A percentile compares a stretch with the other conserved stretches of the same genome.
Evolutionary conservation across 1,140 invertebrate genomes (phyloP).

Genomic region (Chionoecetes opilio): DNA sequence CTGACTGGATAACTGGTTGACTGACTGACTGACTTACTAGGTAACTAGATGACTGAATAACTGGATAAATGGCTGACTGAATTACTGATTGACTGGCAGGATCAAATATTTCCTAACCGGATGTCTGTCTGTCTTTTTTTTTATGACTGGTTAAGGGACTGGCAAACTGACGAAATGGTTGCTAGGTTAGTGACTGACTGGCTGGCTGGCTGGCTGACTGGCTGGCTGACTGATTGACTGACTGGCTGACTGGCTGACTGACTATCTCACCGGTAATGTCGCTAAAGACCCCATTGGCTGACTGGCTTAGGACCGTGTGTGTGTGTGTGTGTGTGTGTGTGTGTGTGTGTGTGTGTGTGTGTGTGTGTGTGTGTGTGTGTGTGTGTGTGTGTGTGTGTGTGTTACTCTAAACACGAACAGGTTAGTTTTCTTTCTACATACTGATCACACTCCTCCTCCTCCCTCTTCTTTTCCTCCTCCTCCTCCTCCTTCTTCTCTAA

Average conservation of each 20-base stretch:
- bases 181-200: background rate
- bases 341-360: background rate
- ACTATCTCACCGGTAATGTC: background rate
- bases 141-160: too few species aligned
- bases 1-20: too few species aligned
- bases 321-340: constrained; percentile 60
- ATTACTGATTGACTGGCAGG: too few species aligned
- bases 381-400: constrained; percentile 27
- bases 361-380: constrained; percentile 27
- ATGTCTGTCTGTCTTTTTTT: too few species aligned
- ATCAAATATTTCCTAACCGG: too few species aligned
- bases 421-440: background rate
- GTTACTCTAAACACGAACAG: constrained; percentile 19
- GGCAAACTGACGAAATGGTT: background rate
- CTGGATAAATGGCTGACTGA: too few species aligned
- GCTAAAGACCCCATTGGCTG: too few species aligned
- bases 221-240: background rate
- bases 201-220: background rate
- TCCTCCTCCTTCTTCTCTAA: background rate
- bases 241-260: background rate
- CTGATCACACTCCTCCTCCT: constrained; percentile 21
- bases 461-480: background rate
- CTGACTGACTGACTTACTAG: too few species aligned
- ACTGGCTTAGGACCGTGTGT: background rate
- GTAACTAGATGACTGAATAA: too few species aligned